A percentile compares a stretch with the other conserved stretches of the same genome.
Evolutionary conservation across 1,140 invertebrate species (phyloP).

Genomic region (Drosophila ambigua): DNA sequence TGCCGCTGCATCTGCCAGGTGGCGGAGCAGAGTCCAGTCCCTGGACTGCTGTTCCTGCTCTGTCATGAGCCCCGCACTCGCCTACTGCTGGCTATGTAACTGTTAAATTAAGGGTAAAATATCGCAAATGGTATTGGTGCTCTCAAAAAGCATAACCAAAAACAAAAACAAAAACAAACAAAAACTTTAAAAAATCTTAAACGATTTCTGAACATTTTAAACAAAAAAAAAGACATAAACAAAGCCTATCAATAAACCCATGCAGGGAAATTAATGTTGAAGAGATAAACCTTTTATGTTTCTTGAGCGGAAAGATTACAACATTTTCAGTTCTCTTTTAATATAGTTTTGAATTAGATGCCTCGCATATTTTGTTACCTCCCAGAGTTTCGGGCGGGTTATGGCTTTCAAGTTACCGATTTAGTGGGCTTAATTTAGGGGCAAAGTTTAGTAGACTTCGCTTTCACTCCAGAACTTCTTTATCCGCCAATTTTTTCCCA

Average conservation of each 20-base stretch:
- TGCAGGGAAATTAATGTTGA: too few relatives aligned
- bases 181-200: constrained; percentile 34
- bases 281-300: too few relatives aligned
- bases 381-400: too few relatives aligned
- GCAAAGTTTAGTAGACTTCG: background rate
- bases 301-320: too few relatives aligned
- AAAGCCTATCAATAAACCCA: too few relatives aligned
- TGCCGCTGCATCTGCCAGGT: background rate
- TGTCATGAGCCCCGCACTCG: constrained; percentile 42
- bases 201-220: constrained; percentile 30
- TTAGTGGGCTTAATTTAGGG: too few relatives aligned
- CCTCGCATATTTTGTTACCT: too few relatives aligned
- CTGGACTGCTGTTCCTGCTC: constrained; percentile 14
- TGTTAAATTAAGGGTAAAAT: constrained; percentile 83
- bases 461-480: background rate
- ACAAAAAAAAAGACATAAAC: background rate
- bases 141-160: constrained; percentile 36
- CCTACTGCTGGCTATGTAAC: constrained; percentile 70
- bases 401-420: too few relatives aligned
- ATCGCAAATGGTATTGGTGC: constrained; percentile 84
- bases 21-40: constrained; percentile 2
- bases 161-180: constrained; percentile 29
- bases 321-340: too few relatives aligned
- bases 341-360: too few relatives aligned
- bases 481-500: background rate